phyloP scores from a whole-genome alignment of 2,888 invertebrate genomes.

The Adineta ricciae region DNA sequence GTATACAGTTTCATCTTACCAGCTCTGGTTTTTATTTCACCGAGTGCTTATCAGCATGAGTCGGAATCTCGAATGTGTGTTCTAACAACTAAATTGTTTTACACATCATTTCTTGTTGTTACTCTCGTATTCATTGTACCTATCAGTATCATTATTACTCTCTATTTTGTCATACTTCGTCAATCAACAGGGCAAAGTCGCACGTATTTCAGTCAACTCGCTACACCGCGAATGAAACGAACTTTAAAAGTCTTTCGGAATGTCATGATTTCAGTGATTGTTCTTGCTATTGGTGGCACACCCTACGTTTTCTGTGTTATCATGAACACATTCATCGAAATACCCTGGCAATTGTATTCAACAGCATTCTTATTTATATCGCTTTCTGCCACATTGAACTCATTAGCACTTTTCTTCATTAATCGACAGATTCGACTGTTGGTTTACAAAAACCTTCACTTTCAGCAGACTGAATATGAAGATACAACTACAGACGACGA shows the following conservation, averaged over 20 bases:
- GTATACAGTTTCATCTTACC: background rate
- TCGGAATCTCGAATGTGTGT: background rate
- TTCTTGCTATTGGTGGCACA: background rate
- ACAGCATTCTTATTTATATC: background rate
- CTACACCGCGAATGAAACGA: background rate
- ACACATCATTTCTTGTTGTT: background rate
- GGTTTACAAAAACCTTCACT: too few relatives aligned
- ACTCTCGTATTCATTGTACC: background rate
- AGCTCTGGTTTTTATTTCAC: too few relatives aligned
- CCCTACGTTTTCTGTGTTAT: background rate
- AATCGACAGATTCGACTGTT: background rate
- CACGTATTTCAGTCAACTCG: background rate
- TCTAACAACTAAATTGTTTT: background rate
- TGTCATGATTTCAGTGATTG: background rate
- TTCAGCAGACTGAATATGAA: too few relatives aligned
- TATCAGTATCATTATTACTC: background rate
- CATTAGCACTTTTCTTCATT: background rate
- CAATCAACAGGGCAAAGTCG: background rate
- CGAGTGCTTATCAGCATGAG: background rate
- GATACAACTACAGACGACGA: too few relatives aligned
- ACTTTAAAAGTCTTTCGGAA: background rate
- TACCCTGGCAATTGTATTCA: background rate
- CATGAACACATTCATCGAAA: background rate
- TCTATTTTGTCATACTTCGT: background rate
- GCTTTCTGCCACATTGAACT: background rate